Percentiles rank a stretch among this genome's conserved stretches.
Conservation (phyloP, 1,140 invertebrate species). For the Drosophila sucinea region DNA sequence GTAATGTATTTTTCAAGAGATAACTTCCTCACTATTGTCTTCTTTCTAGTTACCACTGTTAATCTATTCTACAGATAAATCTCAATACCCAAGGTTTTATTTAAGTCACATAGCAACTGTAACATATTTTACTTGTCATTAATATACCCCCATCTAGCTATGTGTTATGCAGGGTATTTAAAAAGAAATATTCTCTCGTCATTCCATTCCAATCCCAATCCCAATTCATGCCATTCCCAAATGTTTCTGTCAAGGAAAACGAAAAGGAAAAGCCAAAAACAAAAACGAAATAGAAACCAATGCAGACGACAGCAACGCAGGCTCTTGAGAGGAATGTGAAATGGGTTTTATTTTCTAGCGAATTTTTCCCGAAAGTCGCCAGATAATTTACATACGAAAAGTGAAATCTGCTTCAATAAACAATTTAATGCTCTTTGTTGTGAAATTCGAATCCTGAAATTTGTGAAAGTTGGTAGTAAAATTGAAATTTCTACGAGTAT, state of each 20-base stretch:
- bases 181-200: slow-evolving; percentile 53
- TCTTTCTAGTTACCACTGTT: no score
- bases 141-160: neutral
- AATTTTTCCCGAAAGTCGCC: slow-evolving; percentile 20
- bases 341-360: slow-evolving; percentile 36
- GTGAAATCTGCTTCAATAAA: slow-evolving; percentile 7
- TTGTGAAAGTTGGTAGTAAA: no score
- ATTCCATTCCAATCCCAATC: slow-evolving; percentile 1
- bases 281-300: slow-evolving; percentile 52
- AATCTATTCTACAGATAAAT: no score
- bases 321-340: slow-evolving; percentile 22
- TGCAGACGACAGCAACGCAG: slow-evolving; percentile 38
- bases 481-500: no score
- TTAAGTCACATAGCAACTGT: no score
- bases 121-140: neutral
- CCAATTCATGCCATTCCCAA: slow-evolving; percentile 39
- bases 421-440: neutral
- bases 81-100: no score
- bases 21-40: no score
- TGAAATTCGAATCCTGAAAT: no score
- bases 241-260: slow-evolving; percentile 54
- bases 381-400: slow-evolving; percentile 14
- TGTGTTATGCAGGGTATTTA: neutral
- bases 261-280: slow-evolving; percentile 22
- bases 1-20: no score